phyloP scores from a whole-genome alignment of 2,797 vertebrate genomes.

The Anguilla obscura region DNA sequence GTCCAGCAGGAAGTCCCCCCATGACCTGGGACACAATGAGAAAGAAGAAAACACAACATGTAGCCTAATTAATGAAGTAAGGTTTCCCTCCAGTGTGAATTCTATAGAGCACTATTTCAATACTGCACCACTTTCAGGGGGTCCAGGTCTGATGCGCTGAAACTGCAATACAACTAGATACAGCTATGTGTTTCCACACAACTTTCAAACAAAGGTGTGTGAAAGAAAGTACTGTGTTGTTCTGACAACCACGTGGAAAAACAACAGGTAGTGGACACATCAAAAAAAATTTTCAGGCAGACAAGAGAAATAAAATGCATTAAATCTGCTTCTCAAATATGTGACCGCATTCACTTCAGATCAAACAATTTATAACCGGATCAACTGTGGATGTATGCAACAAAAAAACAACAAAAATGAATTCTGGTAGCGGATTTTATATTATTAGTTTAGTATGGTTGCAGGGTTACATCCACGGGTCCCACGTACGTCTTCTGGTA shows the following conservation, averaged over 20 bases:
- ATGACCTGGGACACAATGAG: background rate
- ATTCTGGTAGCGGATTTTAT: background rate
- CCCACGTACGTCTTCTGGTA: constrained; percentile 85
- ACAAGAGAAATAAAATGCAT: background rate
- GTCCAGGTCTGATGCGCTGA: background rate
- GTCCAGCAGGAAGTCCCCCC: no score
- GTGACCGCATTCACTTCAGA: background rate
- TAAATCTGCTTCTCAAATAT: background rate
- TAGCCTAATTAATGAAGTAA: background rate
- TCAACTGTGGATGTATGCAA: background rate
- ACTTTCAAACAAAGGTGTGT: background rate
- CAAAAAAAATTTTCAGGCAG: background rate
- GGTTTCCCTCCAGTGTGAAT: background rate
- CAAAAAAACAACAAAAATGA: background rate
- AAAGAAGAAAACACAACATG: background rate
- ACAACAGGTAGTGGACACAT: background rate
- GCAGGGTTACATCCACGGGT: background rate
- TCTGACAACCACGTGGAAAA: background rate
- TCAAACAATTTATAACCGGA: background rate
- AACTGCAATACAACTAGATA: background rate
- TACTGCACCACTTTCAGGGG: background rate
- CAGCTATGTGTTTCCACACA: background rate
- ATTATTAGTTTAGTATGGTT: background rate
- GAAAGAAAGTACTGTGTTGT: background rate
- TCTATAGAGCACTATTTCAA: background rate